Base-by-base conservation (phyloP, 2,888 invertebrate species). In the Melitaea athalia region DNA sequence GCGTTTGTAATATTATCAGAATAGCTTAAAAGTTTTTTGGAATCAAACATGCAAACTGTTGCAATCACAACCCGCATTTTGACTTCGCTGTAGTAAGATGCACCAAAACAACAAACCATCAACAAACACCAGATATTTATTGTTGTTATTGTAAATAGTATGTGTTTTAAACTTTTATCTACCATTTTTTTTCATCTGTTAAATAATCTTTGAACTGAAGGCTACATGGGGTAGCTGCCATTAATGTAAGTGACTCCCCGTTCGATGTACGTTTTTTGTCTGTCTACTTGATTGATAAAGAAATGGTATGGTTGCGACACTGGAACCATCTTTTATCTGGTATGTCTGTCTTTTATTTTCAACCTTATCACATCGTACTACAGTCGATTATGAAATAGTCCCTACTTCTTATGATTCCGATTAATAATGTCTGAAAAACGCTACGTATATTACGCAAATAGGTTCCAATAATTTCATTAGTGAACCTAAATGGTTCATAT, bases 221-320 rank as follows among this genome's bases (percentile, higher is more conserved):
- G 72, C 72, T 73, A 73, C 74, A 76, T 77, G 77, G 84, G 83
- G 83, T 81, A 82, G 83, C 81, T 79, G 85, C 85, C 90, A 90
- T 90, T 90, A 90, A 83, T 81, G 87, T 89, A 89, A 90, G 89
- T 89, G 88, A 88, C 87, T 87, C 87, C 82, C 82, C 77, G 87
- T 89, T 89, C 89, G 88, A 90, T 87, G 87, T 85, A 83, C 86
- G 83, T 83, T 87, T 86, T 88, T 88, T 87, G 88, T 88, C 85
- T 85, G 85, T 85, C 87, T 84, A 82, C 85, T 83, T 90, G 89
- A 90, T 90, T 90, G 89, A 90, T 90, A 89, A 89, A 89, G 87
- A 87, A 89, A 85, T 82, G 86, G 81, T 84, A 85, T 84, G 84
- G 83, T 85, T 84, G 83, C 85, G 89, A 89, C 88, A 89, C 85